Percentiles rank a stretch among this genome's conserved stretches.
These are phyloP conservation scores for Bufo bufo DNA, from an alignment of 2,113 vertebrate genomes.

Conservation along the genomic window DNA sequence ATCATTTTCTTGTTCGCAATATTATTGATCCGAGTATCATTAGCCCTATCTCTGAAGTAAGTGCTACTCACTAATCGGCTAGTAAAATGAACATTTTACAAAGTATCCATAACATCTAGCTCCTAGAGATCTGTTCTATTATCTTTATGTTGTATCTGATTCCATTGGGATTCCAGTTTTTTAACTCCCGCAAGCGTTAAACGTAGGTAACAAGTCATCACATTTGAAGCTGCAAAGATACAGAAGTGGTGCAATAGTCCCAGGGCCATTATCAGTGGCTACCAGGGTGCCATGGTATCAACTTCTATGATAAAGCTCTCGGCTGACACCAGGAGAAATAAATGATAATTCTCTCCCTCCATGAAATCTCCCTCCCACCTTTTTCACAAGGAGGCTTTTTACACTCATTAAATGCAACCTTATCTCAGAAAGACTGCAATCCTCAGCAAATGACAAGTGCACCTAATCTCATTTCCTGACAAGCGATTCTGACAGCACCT, in stretches of 20 bases:
- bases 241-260: slow-evolving; percentile 66
- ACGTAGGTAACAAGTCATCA: slow-evolving; percentile 67
- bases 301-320: slow-evolving; percentile 73
- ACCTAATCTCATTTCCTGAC: slow-evolving; percentile 93
- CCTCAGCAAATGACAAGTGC: slow-evolving; percentile 89
- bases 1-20: slow-evolving; percentile 20
- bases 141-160: slow-evolving; percentile 53
- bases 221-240: slow-evolving; percentile 65
- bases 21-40: slow-evolving; percentile 44
- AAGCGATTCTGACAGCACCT: slow-evolving; percentile 92
- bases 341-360: slow-evolving; percentile 64
- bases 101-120: slow-evolving; percentile 28
- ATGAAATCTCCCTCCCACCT: slow-evolving; percentile 65
- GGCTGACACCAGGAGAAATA: slow-evolving; percentile 72
- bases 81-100: slow-evolving; percentile 39
- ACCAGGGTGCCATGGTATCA: slow-evolving; percentile 70
- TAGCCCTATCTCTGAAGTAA: slow-evolving; percentile 41
- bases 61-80: slow-evolving; percentile 27
- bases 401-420: slow-evolving; percentile 91
- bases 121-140: slow-evolving; percentile 32
- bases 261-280: slow-evolving; percentile 70
- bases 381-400: slow-evolving; percentile 79
- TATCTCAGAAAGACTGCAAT: slow-evolving; percentile 87
- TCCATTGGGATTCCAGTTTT: slow-evolving; percentile 66
- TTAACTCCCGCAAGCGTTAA: slow-evolving; percentile 69